Percentiles rank a stretch among this genome's conserved stretches.
Conservation (phyloP, 2,888 invertebrate species). For the Drosophila cyrtoloma region DNA sequence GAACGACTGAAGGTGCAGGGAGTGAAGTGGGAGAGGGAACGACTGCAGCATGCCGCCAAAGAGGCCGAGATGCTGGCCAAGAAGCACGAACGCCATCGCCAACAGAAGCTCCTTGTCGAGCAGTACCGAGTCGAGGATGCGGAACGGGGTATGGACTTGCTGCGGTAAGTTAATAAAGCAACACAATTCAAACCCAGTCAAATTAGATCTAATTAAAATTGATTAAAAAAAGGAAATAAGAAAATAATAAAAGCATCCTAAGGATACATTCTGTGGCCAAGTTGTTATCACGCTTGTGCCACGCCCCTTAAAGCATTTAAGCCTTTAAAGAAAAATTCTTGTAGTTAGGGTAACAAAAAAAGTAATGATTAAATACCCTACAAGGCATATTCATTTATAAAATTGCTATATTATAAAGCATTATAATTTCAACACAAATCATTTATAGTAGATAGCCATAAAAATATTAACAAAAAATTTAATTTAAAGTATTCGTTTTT, state of each 20-base stretch:
- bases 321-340: not conserved
- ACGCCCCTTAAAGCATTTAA: constrained; percentile 1
- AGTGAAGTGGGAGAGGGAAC: constrained; percentile 85
- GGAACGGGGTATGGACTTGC: constrained; percentile 82
- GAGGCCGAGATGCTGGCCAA: constrained; percentile 77
- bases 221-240: constrained; percentile 13
- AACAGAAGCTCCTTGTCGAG: constrained; percentile 79
- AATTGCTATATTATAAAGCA: too few relatives aligned
- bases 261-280: constrained; percentile 8
- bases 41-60: constrained; percentile 80
- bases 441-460: too few relatives aligned
- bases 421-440: not conserved
- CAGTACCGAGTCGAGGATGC: constrained; percentile 82
- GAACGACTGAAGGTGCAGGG: constrained; percentile 84
- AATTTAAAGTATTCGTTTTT: too few relatives aligned
- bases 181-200: not conserved
- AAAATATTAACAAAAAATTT: too few relatives aligned
- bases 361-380: not conserved
- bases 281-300: not conserved
- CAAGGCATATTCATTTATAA: not conserved
- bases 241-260: constrained; percentile 12
- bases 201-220: constrained; percentile 46
- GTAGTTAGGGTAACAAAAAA: not conserved
- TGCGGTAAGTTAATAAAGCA: constrained; percentile 74
- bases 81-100: constrained; percentile 67